These are phyloP conservation scores for Ganaspis brasiliensis DNA, from an alignment of 2,888 invertebrate species.

Conservation along the genomic window DNA sequence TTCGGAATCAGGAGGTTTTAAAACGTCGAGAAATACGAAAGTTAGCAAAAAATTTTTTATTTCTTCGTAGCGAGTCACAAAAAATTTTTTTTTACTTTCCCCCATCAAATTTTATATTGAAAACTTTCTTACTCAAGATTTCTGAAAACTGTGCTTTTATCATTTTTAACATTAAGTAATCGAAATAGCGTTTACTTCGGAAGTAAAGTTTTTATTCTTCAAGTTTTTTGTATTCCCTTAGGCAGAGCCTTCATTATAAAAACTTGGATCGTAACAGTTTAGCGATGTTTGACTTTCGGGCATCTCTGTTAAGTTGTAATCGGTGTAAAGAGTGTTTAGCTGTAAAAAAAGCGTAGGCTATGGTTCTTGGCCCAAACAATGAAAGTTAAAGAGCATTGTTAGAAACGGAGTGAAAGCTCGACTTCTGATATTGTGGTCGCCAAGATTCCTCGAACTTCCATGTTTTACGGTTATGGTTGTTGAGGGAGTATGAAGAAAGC, in stretches of 20 bases:
- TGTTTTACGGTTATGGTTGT: constrained; percentile 61
- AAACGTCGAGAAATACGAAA: too few relatives aligned
- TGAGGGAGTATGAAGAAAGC: constrained; percentile 61
- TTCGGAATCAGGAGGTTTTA: too few relatives aligned
- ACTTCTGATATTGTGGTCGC: constrained; percentile 28
- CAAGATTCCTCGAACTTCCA: constrained; percentile 12
- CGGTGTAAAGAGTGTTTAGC: constrained; percentile 11
- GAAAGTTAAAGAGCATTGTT: constrained; percentile 17
- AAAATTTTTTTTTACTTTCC: too few relatives aligned
- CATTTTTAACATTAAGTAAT: too few relatives aligned
- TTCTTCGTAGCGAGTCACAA: too few relatives aligned
- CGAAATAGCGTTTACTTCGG: too few relatives aligned
- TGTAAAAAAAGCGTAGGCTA: neutral
- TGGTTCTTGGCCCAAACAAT: constrained; percentile 27
- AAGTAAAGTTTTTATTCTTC: neutral
- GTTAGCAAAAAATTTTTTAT: too few relatives aligned
- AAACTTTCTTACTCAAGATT: too few relatives aligned
- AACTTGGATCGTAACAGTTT: constrained; percentile 12
- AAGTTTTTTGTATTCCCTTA: neutral
- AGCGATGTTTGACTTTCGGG: neutral
- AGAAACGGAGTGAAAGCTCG: neutral
- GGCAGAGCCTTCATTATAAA: neutral
- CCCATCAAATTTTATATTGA: too few relatives aligned
- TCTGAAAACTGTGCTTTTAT: too few relatives aligned
- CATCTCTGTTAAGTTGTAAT: constrained; percentile 14